Evolutionary conservation across 35 echinoderm and acorn worm genomes (phyloP), one percentile per base, ranked within the genome.

Genomic region (Chiridota heheva): DNA sequence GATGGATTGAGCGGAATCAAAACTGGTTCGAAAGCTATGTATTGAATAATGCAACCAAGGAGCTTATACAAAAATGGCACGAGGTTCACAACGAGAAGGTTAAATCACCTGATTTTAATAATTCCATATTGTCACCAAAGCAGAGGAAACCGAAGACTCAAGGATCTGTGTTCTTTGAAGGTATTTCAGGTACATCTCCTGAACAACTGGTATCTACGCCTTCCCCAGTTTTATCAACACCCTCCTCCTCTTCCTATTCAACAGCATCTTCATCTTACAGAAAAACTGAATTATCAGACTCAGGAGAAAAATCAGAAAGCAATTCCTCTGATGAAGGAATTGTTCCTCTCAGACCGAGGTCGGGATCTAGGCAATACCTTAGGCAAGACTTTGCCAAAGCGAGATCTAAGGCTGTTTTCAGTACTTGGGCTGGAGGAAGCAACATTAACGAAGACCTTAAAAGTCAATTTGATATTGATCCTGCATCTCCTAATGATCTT

Each of bases 311-410:
- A 77, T 77, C 85, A 20, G 90, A 87, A 42, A 86, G 82, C 47
- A 90, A 75, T 12, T 90, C 82, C 45, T 88, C 90, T 3, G 67
- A 76, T 58, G 85, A 88, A 68, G 92, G 85, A 3, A 88, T 75
- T 63, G 63, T 37, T 4, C 80, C 77, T 28, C 81, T 81, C 5
- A 81, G 88, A 76, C 94, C 90, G 16, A 60, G 94, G 40, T 97
- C 94, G 45, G 88, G 88, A 39, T 97, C 94, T 15, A 84, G 79
- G 40, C 94, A 97, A 70, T 97, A 91, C 42, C 81, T 97, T 7
- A 60, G 94, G n/a, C 94, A 97, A 40, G 94, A 97, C 48, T 97
- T 97, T 41, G 94, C 94, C 8, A 91, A 86, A 35, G 83, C 94
- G 6, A 85, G 84, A 66, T 91, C 94, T 5, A 90, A 87, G 43